A percentile compares a stretch with the other conserved stretches of the same genome.
Evolutionary conservation across 2,113 vertebrate species (phyloP).

Genomic region (Scomber colias): DNA sequence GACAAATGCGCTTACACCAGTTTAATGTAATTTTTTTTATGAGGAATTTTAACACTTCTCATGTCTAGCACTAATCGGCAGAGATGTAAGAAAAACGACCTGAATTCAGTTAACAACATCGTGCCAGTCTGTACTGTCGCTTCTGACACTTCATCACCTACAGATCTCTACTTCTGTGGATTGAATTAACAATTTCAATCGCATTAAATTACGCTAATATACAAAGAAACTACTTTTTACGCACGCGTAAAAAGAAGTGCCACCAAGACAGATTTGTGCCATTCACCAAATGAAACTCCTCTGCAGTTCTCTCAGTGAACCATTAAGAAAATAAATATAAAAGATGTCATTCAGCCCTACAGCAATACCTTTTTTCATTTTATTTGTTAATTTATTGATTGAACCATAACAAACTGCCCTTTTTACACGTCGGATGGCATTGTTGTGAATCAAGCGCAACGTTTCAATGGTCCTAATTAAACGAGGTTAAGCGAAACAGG

Average conservation of each 20-base stretch:
- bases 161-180: slow-evolving; percentile 38
- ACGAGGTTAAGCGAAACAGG: slow-evolving; percentile 84
- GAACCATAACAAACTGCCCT: slow-evolving; percentile 63
- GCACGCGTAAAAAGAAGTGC: slow-evolving; percentile 24
- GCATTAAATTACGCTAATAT: slow-evolving; percentile 28
- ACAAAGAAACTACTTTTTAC: slow-evolving; percentile 1
- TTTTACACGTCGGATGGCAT: slow-evolving; percentile 60
- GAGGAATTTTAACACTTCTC: slow-evolving; percentile 43
- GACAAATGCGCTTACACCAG: background rate
- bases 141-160: slow-evolving; percentile 27
- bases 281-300: background rate
- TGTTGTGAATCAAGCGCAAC: slow-evolving; percentile 57
- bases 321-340: background rate
- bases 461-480: slow-evolving; percentile 81
- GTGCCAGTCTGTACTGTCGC: slow-evolving; percentile 41
- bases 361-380: slow-evolving; percentile 4
- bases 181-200: slow-evolving; percentile 34
- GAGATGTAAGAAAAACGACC: slow-evolving; percentile 32
- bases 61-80: slow-evolving; percentile 40
- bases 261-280: no score
- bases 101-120: slow-evolving; percentile 68
- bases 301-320: background rate
- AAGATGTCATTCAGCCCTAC: background rate
- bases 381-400: slow-evolving; percentile 53
- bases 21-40: slow-evolving; percentile 22